Evolutionary conservation across 2,113 vertebrate genomes (phyloP).

Genomic region (Syngnathus typhle): DNA sequence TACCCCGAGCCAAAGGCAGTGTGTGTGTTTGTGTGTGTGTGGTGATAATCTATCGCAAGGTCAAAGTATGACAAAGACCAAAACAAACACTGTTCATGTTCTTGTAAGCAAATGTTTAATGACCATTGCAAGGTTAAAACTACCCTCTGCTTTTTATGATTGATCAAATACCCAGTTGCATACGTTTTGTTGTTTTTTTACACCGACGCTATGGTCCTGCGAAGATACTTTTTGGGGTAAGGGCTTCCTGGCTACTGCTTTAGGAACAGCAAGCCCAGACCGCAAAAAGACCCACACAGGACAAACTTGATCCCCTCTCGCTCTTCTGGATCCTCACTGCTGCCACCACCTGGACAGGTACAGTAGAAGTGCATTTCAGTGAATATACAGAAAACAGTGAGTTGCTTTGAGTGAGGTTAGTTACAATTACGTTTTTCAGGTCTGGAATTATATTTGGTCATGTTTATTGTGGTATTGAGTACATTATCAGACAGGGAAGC

Average conservation of each 20-base stretch:
- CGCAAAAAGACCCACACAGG: conserved; percentile 91
- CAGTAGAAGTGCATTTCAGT: conserved; percentile 1
- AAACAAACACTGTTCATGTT: neutral
- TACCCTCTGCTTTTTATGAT: neutral
- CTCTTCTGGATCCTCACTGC: neutral
- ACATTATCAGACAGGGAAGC: no score
- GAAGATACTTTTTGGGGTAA: conserved; percentile 99
- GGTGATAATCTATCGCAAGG: neutral
- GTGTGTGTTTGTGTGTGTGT: neutral
- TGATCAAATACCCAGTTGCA: neutral
- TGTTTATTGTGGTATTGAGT: no score
- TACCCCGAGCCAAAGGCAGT: no score
- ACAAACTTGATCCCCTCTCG: conserved; percentile 33
- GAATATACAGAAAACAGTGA: neutral
- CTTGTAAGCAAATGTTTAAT: neutral
- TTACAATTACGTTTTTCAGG: no score
- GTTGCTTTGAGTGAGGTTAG: neutral
- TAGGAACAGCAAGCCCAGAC: conserved; percentile 97
- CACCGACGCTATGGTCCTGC: conserved; percentile 65
- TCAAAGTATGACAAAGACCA: neutral
- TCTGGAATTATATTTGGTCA: no score
- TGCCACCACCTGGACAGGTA: conserved; percentile 14
- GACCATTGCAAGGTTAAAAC: neutral
- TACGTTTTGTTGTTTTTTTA: neutral
- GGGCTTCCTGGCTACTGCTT: conserved; percentile 93